A percentile compares a stretch with the other conserved stretches of the same genome.
Evolutionary conservation across 2,113 vertebrate genomes (phyloP).

Genomic region (Antigone vipio): DNA sequence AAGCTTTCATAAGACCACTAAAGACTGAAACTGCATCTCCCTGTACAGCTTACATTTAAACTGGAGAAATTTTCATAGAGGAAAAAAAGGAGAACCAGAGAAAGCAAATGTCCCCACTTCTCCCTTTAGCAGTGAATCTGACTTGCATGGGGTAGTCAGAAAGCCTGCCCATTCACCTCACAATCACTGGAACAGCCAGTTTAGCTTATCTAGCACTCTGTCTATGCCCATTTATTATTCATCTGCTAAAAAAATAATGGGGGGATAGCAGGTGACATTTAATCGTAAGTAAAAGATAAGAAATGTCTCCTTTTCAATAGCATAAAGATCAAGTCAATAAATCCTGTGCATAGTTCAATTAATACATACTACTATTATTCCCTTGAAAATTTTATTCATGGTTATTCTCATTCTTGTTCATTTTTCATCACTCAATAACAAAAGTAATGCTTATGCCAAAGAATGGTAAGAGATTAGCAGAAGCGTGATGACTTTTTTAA

Average conservation of each 20-base stretch:
- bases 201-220: neutral
- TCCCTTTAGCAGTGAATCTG: neutral
- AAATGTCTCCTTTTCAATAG: neutral
- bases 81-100: neutral
- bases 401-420: neutral
- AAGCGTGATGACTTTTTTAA: neutral
- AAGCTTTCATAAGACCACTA: neutral
- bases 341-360: neutral
- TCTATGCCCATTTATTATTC: neutral
- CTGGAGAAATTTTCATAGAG: neutral
- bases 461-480: neutral
- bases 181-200: neutral
- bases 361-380: neutral
- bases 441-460: neutral
- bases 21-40: neutral
- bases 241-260: neutral
- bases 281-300: neutral
- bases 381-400: neutral
- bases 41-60: neutral
- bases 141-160: neutral
- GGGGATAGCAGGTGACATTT: neutral
- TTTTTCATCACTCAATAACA: neutral
- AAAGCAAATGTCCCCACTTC: neutral
- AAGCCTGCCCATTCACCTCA: neutral
- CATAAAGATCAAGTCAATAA: neutral